A percentile compares a stretch with the other conserved stretches of the same genome.
Evolutionary conservation across 1,140 invertebrate genomes (phyloP).

Genomic region (Solenopsis invicta): DNA sequence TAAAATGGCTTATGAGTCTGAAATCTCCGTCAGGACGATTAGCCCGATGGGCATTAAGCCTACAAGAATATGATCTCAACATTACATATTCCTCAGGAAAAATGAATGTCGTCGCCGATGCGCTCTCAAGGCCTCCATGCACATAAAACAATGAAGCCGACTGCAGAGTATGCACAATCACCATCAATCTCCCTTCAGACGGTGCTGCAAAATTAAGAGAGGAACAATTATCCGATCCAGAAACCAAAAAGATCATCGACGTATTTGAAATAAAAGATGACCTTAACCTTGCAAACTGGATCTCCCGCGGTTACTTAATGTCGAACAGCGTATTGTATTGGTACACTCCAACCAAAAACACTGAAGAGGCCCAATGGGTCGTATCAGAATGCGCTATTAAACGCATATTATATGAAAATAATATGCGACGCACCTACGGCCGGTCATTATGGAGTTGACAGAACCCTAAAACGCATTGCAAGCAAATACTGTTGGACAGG

Average conservation of each 20-base stretch:
- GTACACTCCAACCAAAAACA: background rate
- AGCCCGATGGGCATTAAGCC: no score
- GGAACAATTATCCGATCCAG: background rate
- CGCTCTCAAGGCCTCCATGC: constrained; percentile 45
- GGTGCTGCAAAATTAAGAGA: no score
- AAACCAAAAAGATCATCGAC: background rate
- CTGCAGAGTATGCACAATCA: background rate
- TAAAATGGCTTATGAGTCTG: background rate
- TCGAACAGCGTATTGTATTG: background rate
- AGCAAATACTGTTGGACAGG: background rate
- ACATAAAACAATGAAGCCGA: background rate
- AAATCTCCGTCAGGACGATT: background rate
- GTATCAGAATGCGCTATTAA: background rate
- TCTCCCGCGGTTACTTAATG: background rate
- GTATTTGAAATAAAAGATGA: background rate
- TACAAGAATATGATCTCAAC: constrained; percentile 24
- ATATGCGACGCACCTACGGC: background rate
- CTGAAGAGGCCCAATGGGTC: background rate
- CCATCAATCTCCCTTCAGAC: background rate
- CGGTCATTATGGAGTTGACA: background rate
- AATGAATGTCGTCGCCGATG: constrained; percentile 78
- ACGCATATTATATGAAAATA: background rate
- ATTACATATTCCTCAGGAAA: constrained; percentile 76
- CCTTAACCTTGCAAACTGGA: background rate
- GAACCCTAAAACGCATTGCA: background rate